Conservation (phyloP, 2,113 vertebrate species). For the Ascaphus truei region DNA sequence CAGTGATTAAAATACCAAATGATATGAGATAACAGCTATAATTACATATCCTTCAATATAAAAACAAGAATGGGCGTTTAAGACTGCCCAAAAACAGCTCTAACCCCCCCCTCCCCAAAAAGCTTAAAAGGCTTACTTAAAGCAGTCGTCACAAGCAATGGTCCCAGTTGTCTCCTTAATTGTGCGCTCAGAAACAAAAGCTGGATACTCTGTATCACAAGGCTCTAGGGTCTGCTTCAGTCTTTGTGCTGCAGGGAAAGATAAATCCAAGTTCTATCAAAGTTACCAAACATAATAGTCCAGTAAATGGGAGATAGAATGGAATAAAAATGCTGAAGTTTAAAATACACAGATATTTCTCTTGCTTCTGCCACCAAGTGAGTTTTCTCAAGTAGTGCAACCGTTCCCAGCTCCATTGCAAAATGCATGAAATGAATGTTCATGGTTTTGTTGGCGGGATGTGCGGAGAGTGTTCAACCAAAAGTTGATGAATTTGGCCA, state of each 20-base stretch:
- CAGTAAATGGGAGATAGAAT: slow-evolving; percentile 20
- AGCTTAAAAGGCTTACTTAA: slow-evolving; percentile 76
- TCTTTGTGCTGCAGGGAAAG: slow-evolving; percentile 74
- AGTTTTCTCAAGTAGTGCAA: slow-evolving; percentile 61
- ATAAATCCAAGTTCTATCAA: neutral
- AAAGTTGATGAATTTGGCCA: too few species aligned
- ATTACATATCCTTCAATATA: neutral
- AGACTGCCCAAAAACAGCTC: slow-evolving; percentile 14
- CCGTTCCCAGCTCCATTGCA: too few species aligned
- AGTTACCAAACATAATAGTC: neutral
- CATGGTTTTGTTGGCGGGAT: too few species aligned
- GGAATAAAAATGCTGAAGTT: too few species aligned
- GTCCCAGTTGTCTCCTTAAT: slow-evolving; percentile 96
- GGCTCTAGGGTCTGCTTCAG: slow-evolving; percentile 84
- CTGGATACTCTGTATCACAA: slow-evolving; percentile 95
- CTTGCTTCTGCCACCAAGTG: slow-evolving; percentile 58
- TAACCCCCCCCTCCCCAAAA: slow-evolving; percentile 23
- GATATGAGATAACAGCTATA: slow-evolving; percentile 39
- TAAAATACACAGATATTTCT: too few species aligned
- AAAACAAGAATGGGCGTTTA: too few species aligned
- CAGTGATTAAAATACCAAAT: neutral
- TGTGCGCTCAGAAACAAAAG: slow-evolving; percentile 95
- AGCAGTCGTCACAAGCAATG: slow-evolving; percentile 89
- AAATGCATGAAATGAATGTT: too few species aligned
- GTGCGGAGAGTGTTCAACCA: too few species aligned